Base-by-base conservation (phyloP, 2,797 vertebrate genomes). In the Glyptemys insculpta region DNA sequence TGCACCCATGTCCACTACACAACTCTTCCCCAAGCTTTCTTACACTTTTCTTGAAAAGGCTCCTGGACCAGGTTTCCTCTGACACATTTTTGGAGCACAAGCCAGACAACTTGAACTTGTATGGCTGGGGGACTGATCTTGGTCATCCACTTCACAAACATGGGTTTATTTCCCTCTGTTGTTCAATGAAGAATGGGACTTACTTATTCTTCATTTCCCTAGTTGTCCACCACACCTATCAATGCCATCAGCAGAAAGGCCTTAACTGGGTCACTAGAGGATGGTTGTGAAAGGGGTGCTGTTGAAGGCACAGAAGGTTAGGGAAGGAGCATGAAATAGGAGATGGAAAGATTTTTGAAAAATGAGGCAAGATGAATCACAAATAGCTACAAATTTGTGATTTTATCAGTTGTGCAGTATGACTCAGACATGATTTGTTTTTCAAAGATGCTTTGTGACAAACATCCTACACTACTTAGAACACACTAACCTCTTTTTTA, bases 181-280 rank as follows among this genome's bases (percentile, higher is more conserved):
- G 23, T 25, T 74, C 72, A 23, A 15, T 27, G 23, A 74, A 44
- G 18, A 44, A 74, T 44, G 41, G 41, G 21, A 23, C 5, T 79
- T 37, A 18, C 12, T 81, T 76, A 62, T 79, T 91, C 10, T 88
- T 34, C n/a, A 80, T 90, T 47, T 94, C 31, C 59, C 8, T 57
- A n/a, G 9, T 81, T 95, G 84, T 93, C 74, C 49, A 80, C 4
- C 49, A 72, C 21, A 85, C 91, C 18, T 93, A 12, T 52, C 41
- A 11, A 23, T 92, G 79, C 68, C 11, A 79, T 5, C 14, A 74
- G 9, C 23, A 81, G 41, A 85, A 59, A 65, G 21, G 16, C 6
- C 93, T 95, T 88, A 52, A 87, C n/a, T 83, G 6, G 53, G 47
- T 10, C 37, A 7, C 3, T 74, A 21, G 49, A 49, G 34, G 81